phyloP scores from a whole-genome alignment of 2,888 invertebrate genomes.

The Amiota minor region DNA sequence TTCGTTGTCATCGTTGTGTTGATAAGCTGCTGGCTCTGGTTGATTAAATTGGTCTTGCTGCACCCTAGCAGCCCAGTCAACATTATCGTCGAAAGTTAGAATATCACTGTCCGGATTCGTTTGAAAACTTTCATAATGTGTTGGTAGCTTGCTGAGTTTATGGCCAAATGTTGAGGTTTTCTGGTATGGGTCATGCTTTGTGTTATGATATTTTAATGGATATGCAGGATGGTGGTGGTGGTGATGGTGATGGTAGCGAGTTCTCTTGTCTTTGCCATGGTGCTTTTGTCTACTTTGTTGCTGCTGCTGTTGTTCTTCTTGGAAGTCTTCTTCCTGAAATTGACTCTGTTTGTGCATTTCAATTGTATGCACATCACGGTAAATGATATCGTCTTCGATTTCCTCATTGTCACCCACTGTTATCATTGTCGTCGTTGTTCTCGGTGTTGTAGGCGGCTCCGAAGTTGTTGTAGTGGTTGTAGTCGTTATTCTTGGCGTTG shows the following conservation, averaged over 20 bases:
- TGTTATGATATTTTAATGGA: slow-evolving; percentile 45
- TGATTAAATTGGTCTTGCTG: slow-evolving; percentile 50
- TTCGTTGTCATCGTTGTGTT: slow-evolving; percentile 42
- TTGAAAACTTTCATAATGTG: slow-evolving; percentile 69
- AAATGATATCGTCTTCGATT: slow-evolving; percentile 64
- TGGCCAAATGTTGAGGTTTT: slow-evolving; percentile 54
- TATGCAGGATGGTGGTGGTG: slow-evolving; percentile 26
- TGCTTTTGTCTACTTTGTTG: slow-evolving; percentile 30
- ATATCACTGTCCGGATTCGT: slow-evolving; percentile 68
- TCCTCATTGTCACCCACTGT: slow-evolving; percentile 51
- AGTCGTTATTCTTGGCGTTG: slow-evolving; percentile 34
- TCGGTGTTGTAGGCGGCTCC: slow-evolving; percentile 3
- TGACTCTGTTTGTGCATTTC: slow-evolving; percentile 24
- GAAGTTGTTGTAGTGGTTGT: slow-evolving; percentile 34
- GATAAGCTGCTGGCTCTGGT: slow-evolving; percentile 35
- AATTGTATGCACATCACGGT: slow-evolving; percentile 58
- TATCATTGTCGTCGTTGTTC: slow-evolving; percentile 32
- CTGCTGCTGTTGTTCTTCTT: slow-evolving; percentile 29
- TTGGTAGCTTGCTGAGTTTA: slow-evolving; percentile 63
- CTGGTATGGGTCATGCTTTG: slow-evolving; percentile 60
- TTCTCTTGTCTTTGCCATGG: slow-evolving; percentile 30
- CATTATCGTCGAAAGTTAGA: slow-evolving; percentile 63
- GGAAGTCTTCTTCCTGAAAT: slow-evolving; percentile 29
- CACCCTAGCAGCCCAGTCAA: slow-evolving; percentile 57
- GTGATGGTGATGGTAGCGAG: slow-evolving; percentile 38